Evolutionary conservation across 2,888 invertebrate species (phyloP), one percentile per base, ranked within the genome.

Genomic region (Pyrgus malvae): DNA sequence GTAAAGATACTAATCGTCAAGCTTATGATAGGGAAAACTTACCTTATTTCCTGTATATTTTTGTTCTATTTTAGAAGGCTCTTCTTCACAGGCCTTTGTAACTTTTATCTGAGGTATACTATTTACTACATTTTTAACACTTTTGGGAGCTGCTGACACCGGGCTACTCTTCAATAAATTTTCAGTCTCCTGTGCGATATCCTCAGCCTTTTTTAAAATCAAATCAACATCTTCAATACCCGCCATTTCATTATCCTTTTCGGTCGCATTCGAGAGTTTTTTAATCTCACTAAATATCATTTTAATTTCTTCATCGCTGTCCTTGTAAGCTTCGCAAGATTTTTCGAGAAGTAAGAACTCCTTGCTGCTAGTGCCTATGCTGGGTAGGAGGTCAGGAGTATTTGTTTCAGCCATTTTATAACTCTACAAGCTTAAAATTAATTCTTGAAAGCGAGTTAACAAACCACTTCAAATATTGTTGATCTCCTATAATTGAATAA

Each of bases 211-310:
- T 65, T 84, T 89, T 53, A 90, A 73, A 65, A 90, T 89, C 55
- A 87, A 64, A 38, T 83, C 89, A 2, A 90, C 80, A 68, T 90
- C 90, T 19, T 89, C 88, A 11, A 72, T 67, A 60, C 87, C 85
- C 17, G 68, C 70, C 29, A 84, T 63, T 19, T 76, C 68, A 35
- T 68, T 75, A 53, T 77, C 78, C 35, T 73, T 72, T 29, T 69
- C 73, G 56, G 72, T 75, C 41, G 59, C 57, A 23, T 72, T 74
- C 27, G 92, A 85, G 38, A 93, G 72, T 59, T 93, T 92, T 62
- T 92, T 93, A 2, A 94, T 93, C 80, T 94, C 94, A 67, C 91
- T 93, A 64, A 94, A 92, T 72, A 94, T 93, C 77, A 91, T 92
- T 63, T 92, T 93, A 6, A 94, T 92, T 78, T 94, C 94, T 45